Percentiles rank a stretch among this genome's conserved stretches.
Evolutionary conservation across 2,797 vertebrate species (phyloP).

Genomic region (Aldrovandia affinis): DNA sequence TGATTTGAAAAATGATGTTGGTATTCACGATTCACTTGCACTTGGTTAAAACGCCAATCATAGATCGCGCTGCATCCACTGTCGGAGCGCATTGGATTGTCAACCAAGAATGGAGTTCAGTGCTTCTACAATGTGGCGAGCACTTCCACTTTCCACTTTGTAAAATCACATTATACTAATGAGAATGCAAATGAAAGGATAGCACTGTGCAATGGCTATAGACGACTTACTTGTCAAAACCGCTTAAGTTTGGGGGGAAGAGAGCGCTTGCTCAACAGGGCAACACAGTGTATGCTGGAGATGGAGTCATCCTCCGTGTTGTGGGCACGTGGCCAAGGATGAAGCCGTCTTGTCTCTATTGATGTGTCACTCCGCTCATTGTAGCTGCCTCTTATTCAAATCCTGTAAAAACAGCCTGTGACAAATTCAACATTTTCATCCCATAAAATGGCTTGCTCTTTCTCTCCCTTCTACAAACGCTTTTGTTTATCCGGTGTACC

Average conservation of each 20-base stretch:
- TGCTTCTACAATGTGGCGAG: conserved; percentile 50
- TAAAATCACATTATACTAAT: conserved; percentile 77
- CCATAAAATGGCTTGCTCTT: background rate
- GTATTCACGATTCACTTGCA: conserved; percentile 71
- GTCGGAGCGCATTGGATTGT: conserved; percentile 62
- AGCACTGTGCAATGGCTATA: conserved; percentile 71
- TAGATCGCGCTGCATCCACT: conserved; percentile 50
- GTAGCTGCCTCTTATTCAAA: conserved; percentile 64
- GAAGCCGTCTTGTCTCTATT: conserved; percentile 73
- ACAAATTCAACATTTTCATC: conserved; percentile 20
- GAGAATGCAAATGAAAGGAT: conserved; percentile 80
- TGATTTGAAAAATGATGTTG: conserved; percentile 70
- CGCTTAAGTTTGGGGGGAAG: conserved; percentile 68
- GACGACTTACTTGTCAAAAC: conserved; percentile 82
- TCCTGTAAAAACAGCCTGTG: conserved; percentile 69
- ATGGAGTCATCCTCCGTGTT: conserved; percentile 62
- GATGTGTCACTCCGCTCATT: conserved; percentile 55
- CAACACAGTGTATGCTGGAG: conserved; percentile 57
- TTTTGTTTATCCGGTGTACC: background rate
- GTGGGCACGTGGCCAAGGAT: conserved; percentile 73
- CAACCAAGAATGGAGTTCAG: conserved; percentile 60
- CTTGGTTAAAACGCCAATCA: conserved; percentile 75
- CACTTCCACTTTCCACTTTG: conserved; percentile 58
- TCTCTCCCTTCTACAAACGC: conserved; percentile 10
- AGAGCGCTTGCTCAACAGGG: conserved; percentile 54